Evolutionary conservation across 2,888 invertebrate genomes (phyloP).

Genomic region (Chrysopilus asiliformis): DNA sequence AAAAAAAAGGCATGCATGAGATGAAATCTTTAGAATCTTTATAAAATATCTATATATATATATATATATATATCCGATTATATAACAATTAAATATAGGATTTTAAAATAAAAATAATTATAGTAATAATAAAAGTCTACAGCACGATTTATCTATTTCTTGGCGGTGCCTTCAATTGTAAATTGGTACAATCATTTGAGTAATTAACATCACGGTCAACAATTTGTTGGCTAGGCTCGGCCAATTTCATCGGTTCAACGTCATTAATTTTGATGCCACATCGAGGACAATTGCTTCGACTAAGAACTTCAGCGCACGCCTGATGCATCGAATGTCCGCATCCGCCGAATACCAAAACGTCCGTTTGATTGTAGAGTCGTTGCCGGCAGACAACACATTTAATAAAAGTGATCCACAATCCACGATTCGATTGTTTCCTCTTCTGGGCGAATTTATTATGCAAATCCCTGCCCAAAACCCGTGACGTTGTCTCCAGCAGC

Average conservation of each 20-base stretch:
- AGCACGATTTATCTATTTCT: conserved; percentile 15
- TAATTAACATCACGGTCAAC: conserved; percentile 10
- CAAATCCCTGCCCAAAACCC: conserved; percentile 53
- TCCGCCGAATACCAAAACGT: conserved; percentile 25
- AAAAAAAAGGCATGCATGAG: too few species aligned
- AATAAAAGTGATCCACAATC: conserved; percentile 30
- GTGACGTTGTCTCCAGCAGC: conserved; percentile 52
- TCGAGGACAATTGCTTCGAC: conserved; percentile 24
- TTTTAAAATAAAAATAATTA: too few species aligned
- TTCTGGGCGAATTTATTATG: conserved; percentile 38
- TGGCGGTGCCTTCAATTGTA: conserved; percentile 33
- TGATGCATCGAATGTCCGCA: conserved; percentile 34
- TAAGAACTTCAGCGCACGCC: conserved; percentile 19
- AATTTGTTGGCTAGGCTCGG: conserved; percentile 24
- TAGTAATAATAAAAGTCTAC: too few species aligned
- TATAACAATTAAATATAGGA: too few species aligned
- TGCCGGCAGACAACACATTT: conserved; percentile 31
- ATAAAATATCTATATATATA: too few species aligned
- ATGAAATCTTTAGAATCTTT: too few species aligned
- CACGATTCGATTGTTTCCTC: conserved; percentile 24
- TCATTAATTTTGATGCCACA: conserved; percentile 21
- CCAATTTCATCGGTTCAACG: conserved; percentile 20
- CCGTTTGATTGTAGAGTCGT: conserved; percentile 27
- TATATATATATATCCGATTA: too few species aligned
- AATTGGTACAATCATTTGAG: conserved; percentile 17